Evolutionary conservation across 2,113 vertebrate genomes (phyloP), one percentile per base, ranked within the genome.

Genomic region (Tenebrosternarchus preto): DNA sequence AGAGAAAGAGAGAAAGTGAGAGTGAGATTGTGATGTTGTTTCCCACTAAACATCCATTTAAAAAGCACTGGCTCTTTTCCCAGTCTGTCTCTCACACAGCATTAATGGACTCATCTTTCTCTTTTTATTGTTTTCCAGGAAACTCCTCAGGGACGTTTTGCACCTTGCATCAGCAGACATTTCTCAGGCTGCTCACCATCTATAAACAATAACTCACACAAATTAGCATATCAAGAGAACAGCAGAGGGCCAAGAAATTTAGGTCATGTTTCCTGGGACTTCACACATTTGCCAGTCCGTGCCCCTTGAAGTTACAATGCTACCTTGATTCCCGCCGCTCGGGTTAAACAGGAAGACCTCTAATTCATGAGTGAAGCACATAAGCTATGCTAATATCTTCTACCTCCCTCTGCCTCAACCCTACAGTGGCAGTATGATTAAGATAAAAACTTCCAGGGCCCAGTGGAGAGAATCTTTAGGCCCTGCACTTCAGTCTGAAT

Each of bases 101-200:
- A 83, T 85, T 85, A 92, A 92, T 91, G 87, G 89, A 83, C 87
- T n/a, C 82, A 85, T 90, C 86, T 86, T 86, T 88, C 73, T 69
- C 87, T 88, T 88, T n/a, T 89, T 88, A 92, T 90, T 87, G 91
- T 92, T 90, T 92, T 90, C 92, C 90, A 89, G 89, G 91, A 86
- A 90, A 71, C 79, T 83, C 82, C 85, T 81, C 72, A 43, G 85
- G 82, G 85, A 88, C 87, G 81, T 85, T 92, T 81, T 84, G 87
- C 86, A 86, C 72, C 82, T 87, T 22, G 67, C 76, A 90, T 86
- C 84, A 82, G 86, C 82, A 87, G 86, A 85, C 86, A 88, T 87
- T 89, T 86, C 91, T 89, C 87, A 87, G 86, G 86, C 85, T 80
- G 83, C 67, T 75, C 87, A 81, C 84, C 84, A 85, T 83, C 82